Base-by-base conservation (phyloP, 2,888 invertebrate genomes). In the Galerucella pusilla region DNA sequence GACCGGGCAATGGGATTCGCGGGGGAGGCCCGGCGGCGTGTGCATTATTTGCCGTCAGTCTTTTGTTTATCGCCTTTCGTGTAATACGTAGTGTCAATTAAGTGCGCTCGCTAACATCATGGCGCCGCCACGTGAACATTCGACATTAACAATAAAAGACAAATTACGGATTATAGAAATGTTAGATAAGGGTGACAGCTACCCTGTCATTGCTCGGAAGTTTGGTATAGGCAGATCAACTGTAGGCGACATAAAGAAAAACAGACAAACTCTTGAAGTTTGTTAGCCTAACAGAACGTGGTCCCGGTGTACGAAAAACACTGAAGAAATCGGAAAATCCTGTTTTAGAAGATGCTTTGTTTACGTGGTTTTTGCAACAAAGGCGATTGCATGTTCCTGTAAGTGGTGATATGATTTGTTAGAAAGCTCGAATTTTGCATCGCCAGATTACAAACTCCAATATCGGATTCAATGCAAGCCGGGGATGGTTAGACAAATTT, bases 401-500 rank as follows among this genome's bases (percentile, higher is more conserved):
- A 16, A 60, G 35, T n/a, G 69, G 14, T 57, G 60, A 69, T 45
- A 69, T 69, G n/a, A n/a, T n/a, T n/a, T n/a, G n/a, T n/a, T n/a
- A n/a, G n/a, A n/a, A n/a, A n/a, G n/a, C n/a, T n/a, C n/a, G n/a
- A n/a, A n/a, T n/a, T n/a, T n/a, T n/a, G n/a, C n/a, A n/a, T n/a
- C n/a, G n/a, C n/a, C n/a, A n/a, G n/a, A n/a, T n/a, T n/a, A n/a
- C n/a, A n/a, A n/a, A n/a, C n/a, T n/a, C n/a, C n/a, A n/a, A n/a
- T n/a, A n/a, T n/a, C n/a, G n/a, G n/a, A n/a, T n/a, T n/a, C n/a
- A n/a, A n/a, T n/a, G n/a, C n/a, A n/a, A n/a, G n/a, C n/a, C n/a
- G n/a, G n/a, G 35, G 10, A 60, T 80, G 78, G 75, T 66, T 79
- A 64, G 68, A 75, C 28, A 68, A 69, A 28, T 80, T 80, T 67